phyloP scores from a whole-genome alignment of 2,797 vertebrate species.

The Periophthalmus magnuspinnatus region DNA sequence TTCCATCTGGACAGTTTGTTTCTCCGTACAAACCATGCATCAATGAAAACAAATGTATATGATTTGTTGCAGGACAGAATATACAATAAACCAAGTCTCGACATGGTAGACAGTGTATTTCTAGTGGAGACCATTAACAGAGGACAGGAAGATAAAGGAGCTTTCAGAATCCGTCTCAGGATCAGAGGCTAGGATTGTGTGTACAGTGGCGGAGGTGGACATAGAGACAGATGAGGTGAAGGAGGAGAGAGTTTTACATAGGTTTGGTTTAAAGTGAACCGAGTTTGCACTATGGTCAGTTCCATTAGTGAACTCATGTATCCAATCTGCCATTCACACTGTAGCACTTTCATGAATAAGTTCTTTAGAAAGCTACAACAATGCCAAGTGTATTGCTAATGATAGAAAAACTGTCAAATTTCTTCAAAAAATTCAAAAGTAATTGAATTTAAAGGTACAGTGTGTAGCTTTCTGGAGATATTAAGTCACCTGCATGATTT shows the following conservation, averaged over 20 bases:
- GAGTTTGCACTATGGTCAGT: slow-evolving; percentile 19
- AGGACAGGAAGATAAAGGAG: neutral
- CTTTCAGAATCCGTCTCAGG: neutral
- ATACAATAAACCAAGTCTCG: neutral
- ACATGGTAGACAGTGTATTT: neutral
- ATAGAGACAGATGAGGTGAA: slow-evolving; percentile 45
- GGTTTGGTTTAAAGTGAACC: slow-evolving; percentile 13
- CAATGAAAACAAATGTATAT: too few relatives aligned
- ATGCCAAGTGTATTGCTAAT: neutral
- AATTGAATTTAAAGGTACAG: too few relatives aligned
- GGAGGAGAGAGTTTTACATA: slow-evolving; percentile 21
- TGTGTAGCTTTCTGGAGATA: too few relatives aligned
- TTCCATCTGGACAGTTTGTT: too few relatives aligned
- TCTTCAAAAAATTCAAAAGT: too few relatives aligned
- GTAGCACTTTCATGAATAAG: neutral
- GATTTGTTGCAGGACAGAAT: neutral
- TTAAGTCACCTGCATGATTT: too few relatives aligned
- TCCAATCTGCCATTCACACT: neutral
- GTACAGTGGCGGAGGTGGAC: slow-evolving; percentile 55
- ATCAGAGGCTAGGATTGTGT: slow-evolving; percentile 38
- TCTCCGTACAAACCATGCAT: too few relatives aligned
- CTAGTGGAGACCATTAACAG: neutral
- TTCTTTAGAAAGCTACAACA: neutral
- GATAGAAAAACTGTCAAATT: too few relatives aligned
- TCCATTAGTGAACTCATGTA: neutral